Conservation (phyloP, 2,113 vertebrate genomes). For the Herpailurus yagouaroundi region DNA sequence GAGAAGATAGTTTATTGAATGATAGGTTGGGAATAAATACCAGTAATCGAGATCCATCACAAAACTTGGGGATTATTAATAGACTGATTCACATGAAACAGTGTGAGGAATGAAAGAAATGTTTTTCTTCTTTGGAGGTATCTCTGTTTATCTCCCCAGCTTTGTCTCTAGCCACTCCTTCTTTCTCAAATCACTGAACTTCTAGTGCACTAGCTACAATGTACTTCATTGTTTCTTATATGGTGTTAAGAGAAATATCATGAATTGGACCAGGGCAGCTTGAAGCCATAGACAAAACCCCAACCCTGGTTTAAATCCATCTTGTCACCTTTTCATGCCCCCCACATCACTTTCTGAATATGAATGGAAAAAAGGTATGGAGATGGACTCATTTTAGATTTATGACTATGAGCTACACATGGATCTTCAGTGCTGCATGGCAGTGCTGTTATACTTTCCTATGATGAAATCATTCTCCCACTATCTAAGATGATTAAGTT, state of each 20-base stretch:
- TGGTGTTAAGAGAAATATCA: constrained; percentile 16
- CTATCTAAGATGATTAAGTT: neutral
- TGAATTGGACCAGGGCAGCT: neutral
- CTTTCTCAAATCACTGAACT: neutral
- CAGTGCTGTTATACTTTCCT: neutral
- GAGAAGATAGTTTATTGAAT: neutral
- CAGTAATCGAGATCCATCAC: neutral
- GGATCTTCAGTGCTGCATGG: neutral
- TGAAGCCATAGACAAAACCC: neutral
- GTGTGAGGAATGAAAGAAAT: constrained; percentile 13
- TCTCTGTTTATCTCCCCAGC: constrained; percentile 1
- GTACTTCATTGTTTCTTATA: constrained; percentile 5
- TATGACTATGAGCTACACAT: neutral
- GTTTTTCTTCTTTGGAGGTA: constrained; percentile 18
- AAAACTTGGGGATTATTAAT: constrained; percentile 1
- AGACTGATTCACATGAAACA: constrained; percentile 33
- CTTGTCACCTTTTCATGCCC: neutral
- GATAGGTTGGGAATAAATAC: constrained; percentile 26
- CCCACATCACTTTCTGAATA: constrained; percentile 33
- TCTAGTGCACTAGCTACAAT: neutral
- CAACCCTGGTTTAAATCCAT: constrained; percentile 41
- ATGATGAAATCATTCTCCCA: neutral
- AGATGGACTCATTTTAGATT: neutral
- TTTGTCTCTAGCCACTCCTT: neutral
- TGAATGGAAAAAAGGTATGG: neutral